phyloP scores from a whole-genome alignment of 1,140 invertebrate genomes.

The Hirudo medicinalis region DNA sequence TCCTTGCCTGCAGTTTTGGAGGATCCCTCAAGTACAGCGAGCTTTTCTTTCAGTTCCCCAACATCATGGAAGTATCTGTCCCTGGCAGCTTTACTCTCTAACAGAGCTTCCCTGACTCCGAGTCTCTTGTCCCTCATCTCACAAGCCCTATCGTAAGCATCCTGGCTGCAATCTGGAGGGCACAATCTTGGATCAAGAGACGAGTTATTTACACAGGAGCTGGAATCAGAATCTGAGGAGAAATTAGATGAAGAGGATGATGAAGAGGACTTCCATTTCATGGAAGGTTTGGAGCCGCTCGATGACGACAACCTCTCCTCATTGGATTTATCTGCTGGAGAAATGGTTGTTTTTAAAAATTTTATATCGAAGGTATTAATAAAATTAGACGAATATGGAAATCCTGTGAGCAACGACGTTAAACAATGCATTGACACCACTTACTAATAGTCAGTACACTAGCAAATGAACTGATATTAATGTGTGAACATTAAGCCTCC shows the following conservation, averaged over 20 bases:
- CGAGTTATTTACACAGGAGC: slow-evolving; percentile 30
- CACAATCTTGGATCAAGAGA: slow-evolving; percentile 58
- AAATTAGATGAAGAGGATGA: no score
- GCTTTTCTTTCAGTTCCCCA: not conserved
- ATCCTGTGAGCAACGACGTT: no score
- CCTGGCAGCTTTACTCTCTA: not conserved
- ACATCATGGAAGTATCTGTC: not conserved
- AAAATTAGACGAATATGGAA: no score
- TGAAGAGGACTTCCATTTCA: no score
- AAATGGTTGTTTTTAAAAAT: no score
- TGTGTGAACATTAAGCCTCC: no score
- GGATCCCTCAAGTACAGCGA: not conserved
- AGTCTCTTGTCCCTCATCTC: slow-evolving; percentile 36
- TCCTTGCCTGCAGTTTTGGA: not conserved
- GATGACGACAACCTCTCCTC: no score
- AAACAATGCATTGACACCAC: not conserved
- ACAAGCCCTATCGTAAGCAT: slow-evolving; percentile 37
- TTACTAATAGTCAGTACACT: not conserved
- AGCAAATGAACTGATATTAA: not conserved
- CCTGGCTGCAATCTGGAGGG: slow-evolving; percentile 56
- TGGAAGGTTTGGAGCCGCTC: no score
- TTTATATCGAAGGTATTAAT: no score
- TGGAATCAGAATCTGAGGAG: slow-evolving; percentile 33
- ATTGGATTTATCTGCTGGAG: no score
- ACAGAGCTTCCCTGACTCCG: slow-evolving; percentile 32